Evolutionary conservation across 1,140 invertebrate species (phyloP).

Genomic region (Halesus radiatus): DNA sequence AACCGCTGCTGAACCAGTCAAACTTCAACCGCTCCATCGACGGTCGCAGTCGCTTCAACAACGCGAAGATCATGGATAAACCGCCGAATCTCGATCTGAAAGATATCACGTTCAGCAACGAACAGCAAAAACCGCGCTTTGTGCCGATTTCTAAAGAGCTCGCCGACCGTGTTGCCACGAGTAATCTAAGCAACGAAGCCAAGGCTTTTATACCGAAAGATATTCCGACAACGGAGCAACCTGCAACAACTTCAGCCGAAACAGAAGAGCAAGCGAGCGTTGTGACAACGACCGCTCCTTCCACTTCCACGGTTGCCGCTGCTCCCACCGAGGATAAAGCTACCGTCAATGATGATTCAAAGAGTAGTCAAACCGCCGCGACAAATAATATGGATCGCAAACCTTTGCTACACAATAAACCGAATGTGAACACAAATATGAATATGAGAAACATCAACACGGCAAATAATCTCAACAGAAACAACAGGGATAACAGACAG

Average conservation of each 20-base stretch:
- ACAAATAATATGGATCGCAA: not conserved
- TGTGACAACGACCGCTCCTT: not conserved
- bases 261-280: not conserved
- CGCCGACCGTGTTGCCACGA: constrained; percentile 1
- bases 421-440: constrained; percentile 21
- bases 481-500: constrained; percentile 41
- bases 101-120: not conserved
- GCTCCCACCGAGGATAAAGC: not conserved
- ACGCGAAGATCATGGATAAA: constrained; percentile 2
- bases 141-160: constrained; percentile 15
- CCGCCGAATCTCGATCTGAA: not conserved
- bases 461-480: constrained; percentile 40
- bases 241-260: not conserved
- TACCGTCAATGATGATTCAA: not conserved
- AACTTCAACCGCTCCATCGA: constrained; percentile 6
- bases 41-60: not conserved
- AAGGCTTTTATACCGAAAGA: constrained; percentile 40
- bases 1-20: not conserved
- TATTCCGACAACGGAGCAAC: not conserved
- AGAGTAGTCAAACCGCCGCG: not conserved
- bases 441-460: no score
- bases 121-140: not conserved
- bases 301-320: not conserved
- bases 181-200: constrained; percentile 40
- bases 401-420: constrained; percentile 13